Percentiles rank a stretch among this genome's conserved stretches.
phyloP scores from a whole-genome alignment of 2,888 invertebrate species.

The Chaitophorus viminalis region DNA sequence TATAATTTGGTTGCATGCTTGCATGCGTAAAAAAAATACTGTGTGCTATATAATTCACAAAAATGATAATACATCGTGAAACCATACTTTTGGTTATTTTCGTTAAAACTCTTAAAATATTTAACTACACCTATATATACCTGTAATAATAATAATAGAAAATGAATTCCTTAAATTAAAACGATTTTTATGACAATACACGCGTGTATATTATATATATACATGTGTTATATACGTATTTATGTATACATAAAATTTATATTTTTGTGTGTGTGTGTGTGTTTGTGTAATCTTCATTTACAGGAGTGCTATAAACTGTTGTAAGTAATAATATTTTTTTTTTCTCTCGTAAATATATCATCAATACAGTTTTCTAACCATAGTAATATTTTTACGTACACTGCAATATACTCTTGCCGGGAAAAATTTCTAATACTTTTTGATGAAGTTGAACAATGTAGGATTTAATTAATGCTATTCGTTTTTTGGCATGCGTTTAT shows the following conservation, averaged over 20 bases:
- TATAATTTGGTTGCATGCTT: conserved; percentile 40
- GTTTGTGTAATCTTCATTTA: background rate
- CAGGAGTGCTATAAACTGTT: no score
- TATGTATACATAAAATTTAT: no score
- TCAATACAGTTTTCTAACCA: no score
- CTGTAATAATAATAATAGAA: background rate
- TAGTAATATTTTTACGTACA: no score
- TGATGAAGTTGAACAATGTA: no score
- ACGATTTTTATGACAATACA: background rate
- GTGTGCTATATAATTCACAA: conserved; percentile 41
- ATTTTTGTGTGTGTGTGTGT: background rate
- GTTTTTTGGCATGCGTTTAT: no score
- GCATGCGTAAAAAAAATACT: background rate
- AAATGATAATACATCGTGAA: conserved; percentile 25
- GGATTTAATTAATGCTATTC: no score
- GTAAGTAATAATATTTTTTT: no score
- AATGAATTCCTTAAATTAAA: background rate
- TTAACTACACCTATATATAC: background rate
- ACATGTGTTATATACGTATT: no score
- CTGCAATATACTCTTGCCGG: no score
- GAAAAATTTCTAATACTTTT: no score
- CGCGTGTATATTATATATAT: background rate
- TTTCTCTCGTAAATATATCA: no score
- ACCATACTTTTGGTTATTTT: conserved; percentile 25
- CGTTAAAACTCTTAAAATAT: conserved; percentile 21